A percentile compares a stretch with the other conserved stretches of the same genome.
Conservation (phyloP, 2,113 vertebrate species). For the Bambusicola thoracicus region DNA sequence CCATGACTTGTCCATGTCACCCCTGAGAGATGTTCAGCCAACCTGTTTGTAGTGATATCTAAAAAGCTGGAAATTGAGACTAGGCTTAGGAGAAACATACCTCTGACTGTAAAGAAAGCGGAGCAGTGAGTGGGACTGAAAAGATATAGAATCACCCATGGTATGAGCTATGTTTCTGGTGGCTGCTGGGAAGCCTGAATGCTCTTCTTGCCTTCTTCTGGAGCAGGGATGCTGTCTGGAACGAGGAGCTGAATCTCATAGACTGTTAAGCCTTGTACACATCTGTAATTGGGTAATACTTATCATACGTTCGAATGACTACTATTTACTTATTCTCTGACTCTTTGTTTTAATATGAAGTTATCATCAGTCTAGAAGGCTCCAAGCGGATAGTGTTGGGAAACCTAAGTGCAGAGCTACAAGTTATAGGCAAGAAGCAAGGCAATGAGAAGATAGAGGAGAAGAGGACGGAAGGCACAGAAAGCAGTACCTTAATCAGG, state of each 20-base stretch:
- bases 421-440: neutral
- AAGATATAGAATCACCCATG: neutral
- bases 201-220: no score
- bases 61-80: neutral
- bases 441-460: fast-evolving
- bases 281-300: neutral
- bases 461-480: neutral
- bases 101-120: neutral
- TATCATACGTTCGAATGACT: neutral
- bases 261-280: neutral
- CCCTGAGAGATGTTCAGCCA: neutral
- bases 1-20: neutral
- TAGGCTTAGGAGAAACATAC: neutral
- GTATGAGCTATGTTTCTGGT: neutral
- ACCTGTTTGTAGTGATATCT: neutral
- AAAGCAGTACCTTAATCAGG: neutral
- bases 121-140: neutral
- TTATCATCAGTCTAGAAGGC: neutral
- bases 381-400: neutral
- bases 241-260: neutral
- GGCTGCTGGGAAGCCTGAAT: neutral
- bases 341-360: neutral
- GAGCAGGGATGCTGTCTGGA: neutral
- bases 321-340: neutral
- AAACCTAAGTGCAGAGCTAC: neutral